Evolutionary conservation across 2,797 vertebrate genomes (phyloP).

Genomic region (Luscinia luscinia): DNA sequence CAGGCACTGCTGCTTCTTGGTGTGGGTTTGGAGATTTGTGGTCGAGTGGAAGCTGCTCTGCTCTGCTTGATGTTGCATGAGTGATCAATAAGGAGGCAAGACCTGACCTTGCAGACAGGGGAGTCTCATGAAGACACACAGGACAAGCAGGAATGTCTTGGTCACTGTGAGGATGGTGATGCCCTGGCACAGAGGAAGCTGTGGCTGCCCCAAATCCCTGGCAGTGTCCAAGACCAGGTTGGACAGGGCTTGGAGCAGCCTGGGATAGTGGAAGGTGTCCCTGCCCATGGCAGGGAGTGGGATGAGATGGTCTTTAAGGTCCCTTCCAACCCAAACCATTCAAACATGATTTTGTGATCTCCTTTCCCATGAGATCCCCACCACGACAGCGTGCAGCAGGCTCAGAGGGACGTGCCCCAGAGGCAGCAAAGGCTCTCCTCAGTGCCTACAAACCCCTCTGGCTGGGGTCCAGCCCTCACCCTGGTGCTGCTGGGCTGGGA

Average conservation of each 20-base stretch:
- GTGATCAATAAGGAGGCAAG: background rate
- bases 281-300: accelerated
- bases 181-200: background rate
- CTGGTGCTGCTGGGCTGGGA: background rate
- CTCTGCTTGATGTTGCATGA: background rate
- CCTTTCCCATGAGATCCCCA: background rate
- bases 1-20: background rate
- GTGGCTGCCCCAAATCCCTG: background rate
- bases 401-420: background rate
- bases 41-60: background rate
- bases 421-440: background rate
- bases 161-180: background rate
- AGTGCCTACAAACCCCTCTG: background rate
- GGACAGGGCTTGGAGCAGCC: accelerated
- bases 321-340: background rate
- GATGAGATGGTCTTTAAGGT: accelerated
- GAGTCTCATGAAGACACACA: background rate
- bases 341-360: background rate
- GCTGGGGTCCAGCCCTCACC: background rate
- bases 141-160: background rate
- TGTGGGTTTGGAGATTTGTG: background rate
- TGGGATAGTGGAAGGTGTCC: accelerated
- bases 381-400: accelerated
- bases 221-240: accelerated
- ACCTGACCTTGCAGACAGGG: background rate